Conservation (phyloP, 2,113 vertebrate genomes). For the Poecilia latipinna region DNA sequence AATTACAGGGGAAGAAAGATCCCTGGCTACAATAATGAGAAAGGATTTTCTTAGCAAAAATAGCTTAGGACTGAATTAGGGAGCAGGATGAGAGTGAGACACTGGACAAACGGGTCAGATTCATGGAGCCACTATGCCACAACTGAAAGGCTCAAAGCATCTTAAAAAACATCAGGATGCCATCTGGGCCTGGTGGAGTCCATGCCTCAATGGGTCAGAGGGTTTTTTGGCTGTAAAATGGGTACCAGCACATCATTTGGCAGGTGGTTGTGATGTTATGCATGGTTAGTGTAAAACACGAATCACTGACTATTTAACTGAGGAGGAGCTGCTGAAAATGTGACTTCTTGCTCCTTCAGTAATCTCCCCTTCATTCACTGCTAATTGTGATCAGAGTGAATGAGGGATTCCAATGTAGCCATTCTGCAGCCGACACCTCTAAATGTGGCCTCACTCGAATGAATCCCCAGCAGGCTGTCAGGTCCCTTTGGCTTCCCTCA, state of each 20-base stretch:
- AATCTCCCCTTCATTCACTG: slow-evolving; percentile 46
- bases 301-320: background rate
- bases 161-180: background rate
- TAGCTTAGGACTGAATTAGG: background rate
- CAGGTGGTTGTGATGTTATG: background rate
- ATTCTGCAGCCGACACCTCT: slow-evolving; percentile 8
- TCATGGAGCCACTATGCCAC: background rate
- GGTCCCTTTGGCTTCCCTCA: slow-evolving; percentile 32
- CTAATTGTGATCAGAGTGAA: slow-evolving; percentile 55
- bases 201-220: background rate
- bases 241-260: background rate
- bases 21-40: no score
- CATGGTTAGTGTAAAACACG: background rate
- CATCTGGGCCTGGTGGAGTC: background rate
- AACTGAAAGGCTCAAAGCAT: background rate
- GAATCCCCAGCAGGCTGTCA: slow-evolving; percentile 33
- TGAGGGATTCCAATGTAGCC: slow-evolving; percentile 36
- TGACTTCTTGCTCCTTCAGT: slow-evolving; percentile 19
- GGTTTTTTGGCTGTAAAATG: background rate
- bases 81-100: background rate
- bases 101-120: background rate
- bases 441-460: slow-evolving; percentile 7
- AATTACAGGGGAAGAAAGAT: no score
- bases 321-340: slow-evolving; percentile 8
- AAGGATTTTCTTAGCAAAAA: background rate